Evolutionary conservation across 2,888 invertebrate genomes (phyloP).

Genomic region (Trisateles emortualis): DNA sequence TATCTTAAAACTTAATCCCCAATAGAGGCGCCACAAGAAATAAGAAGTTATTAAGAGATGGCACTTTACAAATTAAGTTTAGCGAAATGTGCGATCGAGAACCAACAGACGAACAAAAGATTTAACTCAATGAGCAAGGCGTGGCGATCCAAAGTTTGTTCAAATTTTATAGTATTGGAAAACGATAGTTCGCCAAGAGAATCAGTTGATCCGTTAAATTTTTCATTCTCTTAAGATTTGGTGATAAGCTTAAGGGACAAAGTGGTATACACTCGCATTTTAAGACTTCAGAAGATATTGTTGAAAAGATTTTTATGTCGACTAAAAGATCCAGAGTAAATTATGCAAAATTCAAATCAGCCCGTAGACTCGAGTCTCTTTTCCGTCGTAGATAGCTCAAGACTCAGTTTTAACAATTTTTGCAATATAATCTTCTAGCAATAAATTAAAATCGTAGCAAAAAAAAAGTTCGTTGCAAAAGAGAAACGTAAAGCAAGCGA

Average conservation of each 20-base stretch:
- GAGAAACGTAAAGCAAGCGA: conserved; percentile 46
- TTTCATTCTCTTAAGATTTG: conserved; percentile 33
- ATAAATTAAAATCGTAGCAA: conserved; percentile 30
- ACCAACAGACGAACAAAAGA: conserved; percentile 64
- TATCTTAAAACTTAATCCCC: conserved; percentile 35
- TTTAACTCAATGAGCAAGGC: conserved; percentile 61
- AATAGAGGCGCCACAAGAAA: conserved; percentile 49
- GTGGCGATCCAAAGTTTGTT: conserved; percentile 55
- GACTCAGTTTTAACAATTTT: neutral
- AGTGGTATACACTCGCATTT: conserved; percentile 1
- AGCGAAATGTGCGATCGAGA: conserved; percentile 41
- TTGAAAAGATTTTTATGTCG: neutral
- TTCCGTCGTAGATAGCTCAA: neutral
- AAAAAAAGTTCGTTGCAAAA: conserved; percentile 31
- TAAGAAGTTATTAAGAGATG: conserved; percentile 59
- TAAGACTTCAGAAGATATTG: neutral
- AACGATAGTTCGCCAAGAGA: conserved; percentile 54
- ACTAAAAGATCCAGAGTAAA: neutral
- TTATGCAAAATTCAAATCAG: neutral
- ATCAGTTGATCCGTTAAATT: conserved; percentile 39
- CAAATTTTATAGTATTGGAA: conserved; percentile 67
- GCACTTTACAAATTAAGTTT: conserved; percentile 64
- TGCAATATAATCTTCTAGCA: conserved; percentile 13
- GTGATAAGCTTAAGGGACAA: conserved; percentile 16
- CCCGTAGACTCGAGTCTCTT: neutral